Base-by-base conservation (phyloP, 35 echinoderm and acorn worm species). In the Eucidaris tribuloides region DNA sequence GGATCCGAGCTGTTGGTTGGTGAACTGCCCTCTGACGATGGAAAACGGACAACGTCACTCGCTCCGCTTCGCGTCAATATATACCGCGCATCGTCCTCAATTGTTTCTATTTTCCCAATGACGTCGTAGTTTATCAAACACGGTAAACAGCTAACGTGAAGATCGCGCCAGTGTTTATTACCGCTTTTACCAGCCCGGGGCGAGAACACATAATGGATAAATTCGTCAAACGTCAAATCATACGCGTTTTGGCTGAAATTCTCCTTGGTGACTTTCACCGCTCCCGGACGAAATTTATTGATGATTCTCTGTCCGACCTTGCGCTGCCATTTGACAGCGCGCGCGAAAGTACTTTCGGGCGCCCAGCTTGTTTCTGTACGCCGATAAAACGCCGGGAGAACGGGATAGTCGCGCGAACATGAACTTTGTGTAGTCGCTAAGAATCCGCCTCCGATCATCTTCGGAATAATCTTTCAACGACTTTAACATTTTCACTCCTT, bases 61-160 rank as follows among this genome's bases (percentile, higher is more conserved):
- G 71, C 78, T 19, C 87, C 82, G 20, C 71, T 80, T 6, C 86
- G 48, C 20, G 46, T 85, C 19, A 97, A 55, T 27, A 97, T 83
- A 42, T 89, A 92, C 4, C 89, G 52, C 19, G 89, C 38, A 82
- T 97, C 94, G 19, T 85, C 81, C 15, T 89, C 31, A 2, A 97
- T 40, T 28, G 86, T 97, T 83, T 97, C 94, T 82, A 97, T 93
- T n/a, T 89, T 92, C 0, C 94, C 94, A 24, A 97, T 80, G 43
- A 97, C 41, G 45, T 92, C 90, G 80, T 97, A 97, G 43, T 93
- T 63, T 7, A 97, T 82, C 55, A 93, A 84, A 77, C 94, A 97
- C 0, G 94, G 94, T 29, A 66, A 44, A 39, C 94, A 97, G 27
- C 78, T 77, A 7, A 81, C 35, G 52, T 86, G 68, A n/a, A 86